Base-by-base conservation (phyloP, 2,888 invertebrate genomes). In the Unio delphinus region DNA sequence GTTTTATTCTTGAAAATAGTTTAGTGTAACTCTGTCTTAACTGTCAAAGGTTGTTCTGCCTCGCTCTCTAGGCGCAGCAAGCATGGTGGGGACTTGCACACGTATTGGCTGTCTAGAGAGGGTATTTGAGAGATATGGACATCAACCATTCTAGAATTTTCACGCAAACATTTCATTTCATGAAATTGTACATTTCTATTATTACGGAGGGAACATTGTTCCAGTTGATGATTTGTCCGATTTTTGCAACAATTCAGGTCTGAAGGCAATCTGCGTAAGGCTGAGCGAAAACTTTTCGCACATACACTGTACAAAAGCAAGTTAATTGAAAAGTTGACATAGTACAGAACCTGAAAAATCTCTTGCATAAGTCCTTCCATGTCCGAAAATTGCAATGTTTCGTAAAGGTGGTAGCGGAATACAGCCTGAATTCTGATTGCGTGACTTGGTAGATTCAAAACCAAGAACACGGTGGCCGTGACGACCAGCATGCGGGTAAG, bases 401-500 rank as follows among this genome's bases (percentile, higher is more conserved):
- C 63, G 20, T 78, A 72, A n/a, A 80, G 67, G 59, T 81, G 62
- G n/a, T 80, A 76, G 17, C 83, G 70, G 56, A 87, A 63, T 20
- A 83, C 73, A 26, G 77, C 77, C 67, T 84, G 83, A 3, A 86
- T 79, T 20, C 86, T 75, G 55, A 86, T 82, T 15, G 82, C 81
- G 72, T 87, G 85, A 67, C 85, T 84, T 7, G 83, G 83, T 15
- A 79, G 87, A 90, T 95, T 95, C 66, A 96, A 92, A 61, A 93
- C 91, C 17, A 96, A 92, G 89, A 94, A 96, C 0, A 94, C 94
- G 0, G 94, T 93, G 3, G 95, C 95, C 0, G 96, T 95, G 67
- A 95, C 91, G 45, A 96, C 92, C 69, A 96, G 91, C 95, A 95
- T 95, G 86, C 94, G 93, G 57, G 95, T 96, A 74, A 95, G 85